Conservation (phyloP, 2,113 vertebrate species). For the Podarcis muralis region DNA sequence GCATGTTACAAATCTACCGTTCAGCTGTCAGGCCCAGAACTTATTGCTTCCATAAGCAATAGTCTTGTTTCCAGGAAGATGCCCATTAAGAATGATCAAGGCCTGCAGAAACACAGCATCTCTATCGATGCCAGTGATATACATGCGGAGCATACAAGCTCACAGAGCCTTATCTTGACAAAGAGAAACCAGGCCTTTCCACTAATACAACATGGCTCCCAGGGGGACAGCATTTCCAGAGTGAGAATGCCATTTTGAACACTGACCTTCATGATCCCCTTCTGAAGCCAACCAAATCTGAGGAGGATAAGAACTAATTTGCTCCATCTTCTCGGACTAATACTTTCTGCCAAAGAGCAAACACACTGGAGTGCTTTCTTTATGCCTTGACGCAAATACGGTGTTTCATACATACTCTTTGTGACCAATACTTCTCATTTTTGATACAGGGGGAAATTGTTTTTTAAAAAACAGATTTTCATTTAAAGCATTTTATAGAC, state of each 20-base stretch:
- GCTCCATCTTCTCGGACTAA: conserved; percentile 20
- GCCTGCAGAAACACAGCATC: not conserved
- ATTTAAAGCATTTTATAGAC: not conserved
- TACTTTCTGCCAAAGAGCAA: conserved; percentile 34
- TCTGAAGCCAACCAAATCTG: conserved; percentile 24
- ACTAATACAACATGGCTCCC: conserved; percentile 18
- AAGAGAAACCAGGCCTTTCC: conserved; percentile 4
- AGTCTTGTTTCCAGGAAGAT: not conserved
- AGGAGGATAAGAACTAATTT: conserved; percentile 33
- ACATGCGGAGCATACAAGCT: not conserved
- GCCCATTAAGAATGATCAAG: not conserved
- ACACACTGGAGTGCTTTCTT: not conserved
- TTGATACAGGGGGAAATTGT: not conserved
- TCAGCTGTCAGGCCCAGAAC: not conserved
- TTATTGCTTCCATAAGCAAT: conserved; percentile 1
- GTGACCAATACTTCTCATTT: not conserved
- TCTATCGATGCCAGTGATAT: not conserved
- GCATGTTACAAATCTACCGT: not conserved
- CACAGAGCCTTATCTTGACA: not conserved
- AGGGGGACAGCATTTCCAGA: not conserved
- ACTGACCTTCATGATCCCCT: conserved; percentile 16
- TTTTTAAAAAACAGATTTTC: no score
- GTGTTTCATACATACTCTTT: not conserved
- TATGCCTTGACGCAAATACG: not conserved
- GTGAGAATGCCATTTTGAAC: conserved; percentile 18